Evolutionary conservation across 1,140 invertebrate genomes (phyloP), one percentile per base, ranked within the genome.

Genomic region (Drosophila burlai): DNA sequence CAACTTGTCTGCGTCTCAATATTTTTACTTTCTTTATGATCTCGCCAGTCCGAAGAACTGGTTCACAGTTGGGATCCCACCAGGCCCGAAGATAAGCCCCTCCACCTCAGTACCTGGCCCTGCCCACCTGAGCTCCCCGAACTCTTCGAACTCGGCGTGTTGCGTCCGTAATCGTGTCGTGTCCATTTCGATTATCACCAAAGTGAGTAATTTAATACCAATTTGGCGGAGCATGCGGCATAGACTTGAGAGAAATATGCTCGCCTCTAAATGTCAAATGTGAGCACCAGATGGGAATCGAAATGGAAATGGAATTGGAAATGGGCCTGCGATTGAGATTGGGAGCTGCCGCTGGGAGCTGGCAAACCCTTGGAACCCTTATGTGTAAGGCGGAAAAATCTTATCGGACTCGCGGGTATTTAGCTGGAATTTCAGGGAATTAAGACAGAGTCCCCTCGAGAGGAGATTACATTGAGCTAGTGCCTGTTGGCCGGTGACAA

Each of bases 181-280:
- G 89, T 91, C 83, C 83, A 89, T 85, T 91, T 91, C 89, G 89
- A 89, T 91, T 91, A 91, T 91, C 89, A 89, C 79, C 81, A 91
- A 91, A 85, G 89, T 85, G 83, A 91, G 89, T 91, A 91, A 91
- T 91, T 91, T 91, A 91, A 91, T 91, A 89, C 83, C 89, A 91
- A 84, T 91, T 89, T 80, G 80, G 81, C 78, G 69, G 80, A 65
- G 61, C 63, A 50, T 61, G 68, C 87, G 73, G 84, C 84, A 90
- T 89, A 81, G 84, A 89, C 58, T 87, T 84, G 85, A 81, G 77
- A 84, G 69, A 89, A 83, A 90, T 89, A 89, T 89, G 84, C 85
- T 76, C 66, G 83, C 85, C 89, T 81, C 85, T 67, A 90, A 90
- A 89, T 89, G 85, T 89, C 85, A 89, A 90, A 89, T 85, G 85